Conservation (phyloP, 2,888 invertebrate species). For the Drosophila paranaensis region DNA sequence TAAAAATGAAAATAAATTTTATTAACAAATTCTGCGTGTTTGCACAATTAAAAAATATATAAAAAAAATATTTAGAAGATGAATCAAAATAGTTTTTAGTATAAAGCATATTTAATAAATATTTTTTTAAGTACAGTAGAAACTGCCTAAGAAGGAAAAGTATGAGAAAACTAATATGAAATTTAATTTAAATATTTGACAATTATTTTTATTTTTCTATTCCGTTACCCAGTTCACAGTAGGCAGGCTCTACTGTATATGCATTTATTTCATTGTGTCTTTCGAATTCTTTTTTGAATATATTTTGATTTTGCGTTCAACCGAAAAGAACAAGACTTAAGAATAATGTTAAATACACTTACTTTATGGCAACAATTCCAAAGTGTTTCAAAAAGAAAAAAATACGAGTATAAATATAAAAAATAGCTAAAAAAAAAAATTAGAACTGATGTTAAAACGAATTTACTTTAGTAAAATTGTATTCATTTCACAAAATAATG, state of each 20-base stretch:
- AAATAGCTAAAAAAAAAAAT: conserved; percentile 60
- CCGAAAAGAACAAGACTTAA: conserved; percentile 26
- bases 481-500: conserved; percentile 63
- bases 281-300: conserved; percentile 8
- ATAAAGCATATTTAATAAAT: not conserved
- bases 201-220: not conserved
- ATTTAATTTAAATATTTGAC: not conserved
- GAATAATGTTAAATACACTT: conserved; percentile 58
- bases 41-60: conserved; percentile 16
- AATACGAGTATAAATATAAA: conserved; percentile 27
- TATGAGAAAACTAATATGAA: not conserved
- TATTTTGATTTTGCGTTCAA: conserved; percentile 15
- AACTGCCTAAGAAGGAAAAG: not conserved
- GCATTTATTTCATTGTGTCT: conserved; percentile 45
- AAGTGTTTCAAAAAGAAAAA: conserved; percentile 57
- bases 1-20: conserved; percentile 16
- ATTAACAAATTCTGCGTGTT: conserved; percentile 37
- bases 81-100: conserved; percentile 12
- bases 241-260: conserved; percentile 9
- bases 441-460: conserved; percentile 84
- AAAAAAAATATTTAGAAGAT: not conserved
- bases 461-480: conserved; percentile 83
- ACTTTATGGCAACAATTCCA: conserved; percentile 71
- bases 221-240: not conserved
- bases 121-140: not conserved